A percentile compares a stretch with the other conserved stretches of the same genome.
phyloP scores from a whole-genome alignment of 2,888 invertebrate genomes.

The Melanostoma mellinum region DNA sequence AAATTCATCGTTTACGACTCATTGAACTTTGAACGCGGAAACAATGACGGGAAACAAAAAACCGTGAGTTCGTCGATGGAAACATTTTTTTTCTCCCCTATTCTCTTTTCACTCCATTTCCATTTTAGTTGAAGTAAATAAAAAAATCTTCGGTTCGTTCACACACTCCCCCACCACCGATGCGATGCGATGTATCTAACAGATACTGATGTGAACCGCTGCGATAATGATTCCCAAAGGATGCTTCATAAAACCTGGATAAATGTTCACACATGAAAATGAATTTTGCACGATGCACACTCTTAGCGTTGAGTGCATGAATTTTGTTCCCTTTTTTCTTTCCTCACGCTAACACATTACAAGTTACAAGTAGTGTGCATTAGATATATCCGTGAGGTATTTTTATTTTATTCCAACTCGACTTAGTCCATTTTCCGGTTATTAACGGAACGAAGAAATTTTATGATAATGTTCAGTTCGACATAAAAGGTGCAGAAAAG shows the following conservation, averaged over 20 bases:
- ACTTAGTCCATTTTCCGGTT: conserved; percentile 61
- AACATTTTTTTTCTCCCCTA: not conserved
- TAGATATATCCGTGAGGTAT: conserved; percentile 38
- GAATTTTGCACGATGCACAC: conserved; percentile 48
- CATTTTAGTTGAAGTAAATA: conserved; percentile 13
- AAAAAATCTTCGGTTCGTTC: conserved; percentile 42
- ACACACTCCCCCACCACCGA: conserved; percentile 12
- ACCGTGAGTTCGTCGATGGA: conserved; percentile 12
- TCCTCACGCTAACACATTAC: not conserved
- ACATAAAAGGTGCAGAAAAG: not conserved
- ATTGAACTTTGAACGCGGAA: conserved; percentile 41
- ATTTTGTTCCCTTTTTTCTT: conserved; percentile 42
- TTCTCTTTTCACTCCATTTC: not conserved
- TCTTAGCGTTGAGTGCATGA: conserved; percentile 50
- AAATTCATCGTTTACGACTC: conserved; percentile 56
- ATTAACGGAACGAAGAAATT: conserved; percentile 42
- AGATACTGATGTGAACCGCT: conserved; percentile 8
- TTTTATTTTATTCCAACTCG: conserved; percentile 46
- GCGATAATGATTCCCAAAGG: conserved; percentile 63
- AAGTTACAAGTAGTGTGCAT: conserved; percentile 23
- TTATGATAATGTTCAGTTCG: conserved; percentile 54
- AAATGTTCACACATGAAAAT: conserved; percentile 40
- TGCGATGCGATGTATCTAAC: not conserved
- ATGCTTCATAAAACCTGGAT: conserved; percentile 22
- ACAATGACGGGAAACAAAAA: conserved; percentile 43